phyloP scores from a whole-genome alignment of 2,797 vertebrate genomes.

The Leuciscus waleckii region DNA sequence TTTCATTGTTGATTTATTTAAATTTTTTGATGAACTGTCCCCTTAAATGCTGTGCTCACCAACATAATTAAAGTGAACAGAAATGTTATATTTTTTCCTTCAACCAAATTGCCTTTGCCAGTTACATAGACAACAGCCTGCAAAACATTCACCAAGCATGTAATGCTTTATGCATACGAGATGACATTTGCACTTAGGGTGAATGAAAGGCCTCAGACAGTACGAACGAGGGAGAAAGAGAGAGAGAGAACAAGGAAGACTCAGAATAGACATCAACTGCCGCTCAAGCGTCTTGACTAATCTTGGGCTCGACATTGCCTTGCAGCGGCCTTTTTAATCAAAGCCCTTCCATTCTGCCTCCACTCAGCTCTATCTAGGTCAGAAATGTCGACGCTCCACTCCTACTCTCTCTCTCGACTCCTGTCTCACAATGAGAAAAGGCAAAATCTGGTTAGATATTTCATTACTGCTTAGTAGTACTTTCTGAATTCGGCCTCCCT shows the following conservation, averaged over 20 bases:
- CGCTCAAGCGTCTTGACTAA: conserved; percentile 42
- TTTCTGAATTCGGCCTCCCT: conserved; percentile 14
- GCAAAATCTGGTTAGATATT: conserved; percentile 36
- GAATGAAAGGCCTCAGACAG: conserved; percentile 40
- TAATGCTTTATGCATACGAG: conserved; percentile 14
- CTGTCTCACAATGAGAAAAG: conserved; percentile 32
- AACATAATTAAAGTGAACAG: conserved; percentile 7
- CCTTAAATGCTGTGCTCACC: not conserved
- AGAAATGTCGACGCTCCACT: conserved; percentile 45
- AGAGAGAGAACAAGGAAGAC: conserved; percentile 28
- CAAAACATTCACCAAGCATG: not conserved
- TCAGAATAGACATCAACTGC: conserved; percentile 51
- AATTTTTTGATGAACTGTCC: not conserved
- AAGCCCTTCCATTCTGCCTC: conserved; percentile 39
- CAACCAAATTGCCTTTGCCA: not conserved
- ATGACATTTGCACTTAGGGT: conserved; percentile 50
- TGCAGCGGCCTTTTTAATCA: conserved; percentile 57
- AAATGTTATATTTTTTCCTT: conserved; percentile 2
- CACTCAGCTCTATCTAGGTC: conserved; percentile 62
- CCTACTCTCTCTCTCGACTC: conserved; percentile 36
- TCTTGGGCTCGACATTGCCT: conserved; percentile 54
- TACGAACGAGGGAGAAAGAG: conserved; percentile 7
- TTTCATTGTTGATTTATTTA: not conserved
- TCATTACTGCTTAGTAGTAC: conserved; percentile 16
- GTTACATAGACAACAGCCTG: conserved; percentile 18